Percentiles rank a stretch among this genome's conserved stretches.
Conservation (phyloP, 2,888 invertebrate genomes). For the Pterobdella sp. region DNA sequence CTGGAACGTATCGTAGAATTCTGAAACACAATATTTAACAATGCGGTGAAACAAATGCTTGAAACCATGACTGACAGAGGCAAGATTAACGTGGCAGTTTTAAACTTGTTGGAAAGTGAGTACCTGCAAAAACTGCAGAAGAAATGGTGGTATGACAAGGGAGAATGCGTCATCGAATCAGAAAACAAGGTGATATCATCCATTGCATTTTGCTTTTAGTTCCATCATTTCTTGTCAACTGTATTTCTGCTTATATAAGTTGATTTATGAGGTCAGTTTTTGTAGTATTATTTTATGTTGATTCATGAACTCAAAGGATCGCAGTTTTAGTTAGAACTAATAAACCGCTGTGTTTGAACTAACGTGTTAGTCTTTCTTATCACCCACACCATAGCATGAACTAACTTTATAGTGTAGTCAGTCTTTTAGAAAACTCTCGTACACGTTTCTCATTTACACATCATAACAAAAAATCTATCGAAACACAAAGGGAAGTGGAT, state of each 20-base stretch:
- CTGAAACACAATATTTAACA: neutral
- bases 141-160: conserved; percentile 86
- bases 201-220: conserved; percentile 40
- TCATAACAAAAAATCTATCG: too few species aligned
- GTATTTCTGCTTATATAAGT: too few species aligned
- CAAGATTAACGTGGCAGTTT: conserved; percentile 81
- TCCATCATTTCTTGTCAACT: neutral
- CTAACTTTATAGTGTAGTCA: too few species aligned
- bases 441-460: too few species aligned
- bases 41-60: neutral
- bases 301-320: too few species aligned
- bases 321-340: too few species aligned
- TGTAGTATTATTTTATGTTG: too few species aligned
- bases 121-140: conserved; percentile 80
- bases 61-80: conserved; percentile 60
- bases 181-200: conserved; percentile 47
- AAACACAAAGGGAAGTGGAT: conserved; percentile 58
- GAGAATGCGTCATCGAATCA: conserved; percentile 51
- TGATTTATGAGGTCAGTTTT: too few species aligned
- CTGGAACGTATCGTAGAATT: neutral
- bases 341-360: too few species aligned
- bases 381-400: too few species aligned
- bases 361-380: too few species aligned
- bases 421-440: too few species aligned
- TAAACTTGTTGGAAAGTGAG: conserved; percentile 80